Evolutionary conservation across 2,888 invertebrate species (phyloP).

Genomic region (Drosophila paranaensis): DNA sequence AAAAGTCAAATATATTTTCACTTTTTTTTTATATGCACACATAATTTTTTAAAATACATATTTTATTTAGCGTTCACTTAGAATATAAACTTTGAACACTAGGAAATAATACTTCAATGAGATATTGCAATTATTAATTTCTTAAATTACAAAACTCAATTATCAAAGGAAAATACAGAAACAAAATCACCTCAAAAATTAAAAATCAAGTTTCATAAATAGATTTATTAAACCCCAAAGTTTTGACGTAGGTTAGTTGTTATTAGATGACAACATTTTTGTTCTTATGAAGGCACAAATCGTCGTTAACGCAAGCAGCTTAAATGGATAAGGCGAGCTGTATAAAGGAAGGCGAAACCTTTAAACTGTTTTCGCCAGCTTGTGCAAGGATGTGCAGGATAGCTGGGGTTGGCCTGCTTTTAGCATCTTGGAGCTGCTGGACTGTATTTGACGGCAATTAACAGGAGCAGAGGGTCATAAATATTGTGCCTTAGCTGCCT

Average conservation of each 20-base stretch:
- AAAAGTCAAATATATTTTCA: too few species aligned
- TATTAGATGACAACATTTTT: neutral
- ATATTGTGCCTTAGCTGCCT: constrained; percentile 44
- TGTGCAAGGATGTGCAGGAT: neutral
- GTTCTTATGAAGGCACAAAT: neutral
- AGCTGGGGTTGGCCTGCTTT: constrained; percentile 7
- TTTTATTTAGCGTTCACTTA: too few species aligned
- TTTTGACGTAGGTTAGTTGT: too few species aligned
- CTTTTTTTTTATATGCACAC: too few species aligned
- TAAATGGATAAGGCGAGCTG: neutral
- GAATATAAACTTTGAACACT: too few species aligned
- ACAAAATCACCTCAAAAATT: neutral
- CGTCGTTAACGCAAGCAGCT: neutral
- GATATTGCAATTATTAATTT: too few species aligned
- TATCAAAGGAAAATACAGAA: neutral
- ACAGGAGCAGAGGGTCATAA: constrained; percentile 60
- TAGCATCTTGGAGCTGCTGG: constrained; percentile 12
- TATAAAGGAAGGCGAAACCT: neutral
- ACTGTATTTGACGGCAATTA: constrained; percentile 62
- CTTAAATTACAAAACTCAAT: too few species aligned
- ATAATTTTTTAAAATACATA: too few species aligned
- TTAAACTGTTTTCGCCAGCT: neutral
- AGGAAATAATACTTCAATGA: too few species aligned
- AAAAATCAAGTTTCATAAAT: too few species aligned
- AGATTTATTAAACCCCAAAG: neutral